Evolutionary conservation across 2,797 vertebrate genomes (phyloP), one percentile per base, ranked within the genome.

Genomic region (Sebastes matsubarae): DNA sequence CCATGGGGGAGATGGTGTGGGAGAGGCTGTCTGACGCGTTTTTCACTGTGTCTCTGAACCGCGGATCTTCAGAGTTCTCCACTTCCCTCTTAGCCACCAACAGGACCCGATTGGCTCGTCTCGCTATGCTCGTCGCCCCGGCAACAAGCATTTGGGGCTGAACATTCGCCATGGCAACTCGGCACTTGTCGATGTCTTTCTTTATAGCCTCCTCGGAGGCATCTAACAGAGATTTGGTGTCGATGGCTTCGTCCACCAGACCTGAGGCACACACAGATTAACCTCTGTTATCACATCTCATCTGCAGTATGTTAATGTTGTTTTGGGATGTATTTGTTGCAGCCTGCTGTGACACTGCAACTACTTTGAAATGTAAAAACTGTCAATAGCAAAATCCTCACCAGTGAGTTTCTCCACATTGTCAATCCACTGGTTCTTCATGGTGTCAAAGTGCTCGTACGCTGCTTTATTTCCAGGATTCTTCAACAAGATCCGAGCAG

Each of bases 351-450:
- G 32, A 57, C 11, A 34, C 4, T 57, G 10, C 38, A 58, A 11
- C 22, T 50, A 72, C 18, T 38, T 52, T 8, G 7, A 73, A 67
- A 67, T 65, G 5, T 18, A 27, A 32, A 46, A 50, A 46, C 2
- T 29, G 14, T 58, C 6, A 7, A 34, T 52, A 60, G 4, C 34
- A 61, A 61, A 73, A 25, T 32, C 18, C 83, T 84, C 89, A 99
- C 99, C 97, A 77, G 98, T 99, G 94, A 99, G 98, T 95, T 96
- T 99, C 89, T 99, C 99, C 80, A 99, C 96, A 42, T 99, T 99
- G 92, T 99, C 98, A 50, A 99, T 99, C 98, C 99, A 99, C 65
- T 99, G 99, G 91, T 99, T 99, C 95, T 99, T 99, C 99, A 99
- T 99, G 75, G 98, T 99, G 92, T 99, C 98, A 94, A 99, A 99